Conservation (phyloP, 2,113 vertebrate genomes). For the Rostratula benghalensis region DNA sequence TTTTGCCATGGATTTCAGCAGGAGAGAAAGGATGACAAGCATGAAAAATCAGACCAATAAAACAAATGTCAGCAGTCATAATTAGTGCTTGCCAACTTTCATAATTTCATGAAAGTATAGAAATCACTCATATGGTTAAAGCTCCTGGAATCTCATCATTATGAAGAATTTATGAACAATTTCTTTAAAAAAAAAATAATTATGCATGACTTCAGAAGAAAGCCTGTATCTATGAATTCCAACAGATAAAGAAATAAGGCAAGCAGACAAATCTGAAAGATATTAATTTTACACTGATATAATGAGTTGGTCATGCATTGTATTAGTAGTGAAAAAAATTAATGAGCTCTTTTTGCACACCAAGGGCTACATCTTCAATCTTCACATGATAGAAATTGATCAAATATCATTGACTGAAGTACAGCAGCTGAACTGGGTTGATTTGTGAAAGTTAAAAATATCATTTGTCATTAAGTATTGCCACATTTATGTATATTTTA, state of each 20-base stretch:
- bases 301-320: background rate
- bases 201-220: background rate
- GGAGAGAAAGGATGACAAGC: background rate
- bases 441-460: slow-evolving; percentile 8
- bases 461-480: background rate
- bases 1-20: slow-evolving; percentile 9
- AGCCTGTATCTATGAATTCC: background rate
- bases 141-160: background rate
- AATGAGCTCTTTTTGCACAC: background rate
- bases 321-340: slow-evolving; percentile 1
- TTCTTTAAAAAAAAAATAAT: too few species aligned
- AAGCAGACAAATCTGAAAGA: background rate
- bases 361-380: background rate
- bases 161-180: background rate
- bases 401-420: background rate
- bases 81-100: background rate
- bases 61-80: slow-evolving; percentile 17
- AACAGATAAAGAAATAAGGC: background rate
- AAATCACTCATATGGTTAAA: background rate
- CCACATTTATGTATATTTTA: background rate
- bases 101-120: slow-evolving; percentile 7
- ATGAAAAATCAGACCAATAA: slow-evolving; percentile 18
- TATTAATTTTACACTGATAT: background rate
- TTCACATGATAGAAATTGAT: background rate
- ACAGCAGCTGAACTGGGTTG: background rate